These are phyloP conservation scores for Riparia riparia DNA, from an alignment of 2,113 vertebrate species.

Conservation along the genomic window DNA sequence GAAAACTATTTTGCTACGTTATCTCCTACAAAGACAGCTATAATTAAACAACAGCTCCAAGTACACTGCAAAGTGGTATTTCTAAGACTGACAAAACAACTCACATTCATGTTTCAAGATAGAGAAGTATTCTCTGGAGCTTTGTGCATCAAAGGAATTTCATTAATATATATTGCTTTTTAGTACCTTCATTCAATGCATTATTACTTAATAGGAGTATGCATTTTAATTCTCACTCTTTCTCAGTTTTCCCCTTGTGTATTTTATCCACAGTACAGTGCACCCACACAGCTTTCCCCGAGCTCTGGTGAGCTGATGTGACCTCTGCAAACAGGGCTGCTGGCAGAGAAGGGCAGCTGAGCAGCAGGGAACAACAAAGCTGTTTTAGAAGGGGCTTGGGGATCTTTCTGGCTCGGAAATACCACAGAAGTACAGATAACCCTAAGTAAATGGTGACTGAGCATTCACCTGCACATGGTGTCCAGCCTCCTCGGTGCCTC, in stretches of 20 bases:
- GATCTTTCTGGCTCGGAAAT: background rate
- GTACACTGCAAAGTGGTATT: background rate
- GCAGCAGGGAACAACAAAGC: background rate
- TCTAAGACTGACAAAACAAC: background rate
- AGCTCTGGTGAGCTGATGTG: background rate
- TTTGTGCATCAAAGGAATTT: background rate
- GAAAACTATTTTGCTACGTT: background rate
- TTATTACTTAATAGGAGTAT: background rate
- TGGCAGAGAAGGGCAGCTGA: background rate
- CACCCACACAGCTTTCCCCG: background rate
- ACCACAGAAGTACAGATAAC: background rate
- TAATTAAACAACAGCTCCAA: background rate
- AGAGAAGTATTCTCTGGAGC: background rate
- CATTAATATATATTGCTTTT: background rate
- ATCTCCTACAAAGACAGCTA: background rate
- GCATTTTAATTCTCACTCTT: background rate
- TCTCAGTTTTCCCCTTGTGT: background rate
- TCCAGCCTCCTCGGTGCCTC: background rate
- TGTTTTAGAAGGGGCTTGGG: background rate
- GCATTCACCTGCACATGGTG: background rate
- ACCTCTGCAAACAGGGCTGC: background rate
- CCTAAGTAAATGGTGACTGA: background rate
- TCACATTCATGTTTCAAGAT: background rate
- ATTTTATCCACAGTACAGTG: background rate
- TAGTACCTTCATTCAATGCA: background rate